phyloP scores from a whole-genome alignment of 2,113 vertebrate species.

The Phalacrocorax carbo region DNA sequence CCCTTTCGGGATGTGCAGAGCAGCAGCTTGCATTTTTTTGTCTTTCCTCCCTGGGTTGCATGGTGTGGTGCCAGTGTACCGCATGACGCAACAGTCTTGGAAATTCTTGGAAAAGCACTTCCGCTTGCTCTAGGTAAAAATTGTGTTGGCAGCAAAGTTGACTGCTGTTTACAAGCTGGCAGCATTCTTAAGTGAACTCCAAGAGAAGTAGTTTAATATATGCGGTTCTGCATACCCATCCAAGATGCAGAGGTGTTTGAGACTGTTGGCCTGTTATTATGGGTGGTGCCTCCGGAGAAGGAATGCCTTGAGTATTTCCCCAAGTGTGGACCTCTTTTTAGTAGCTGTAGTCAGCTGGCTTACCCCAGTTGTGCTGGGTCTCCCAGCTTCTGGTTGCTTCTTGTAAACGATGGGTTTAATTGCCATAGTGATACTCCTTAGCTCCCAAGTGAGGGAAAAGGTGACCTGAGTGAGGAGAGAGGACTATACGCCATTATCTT shows the following conservation, averaged over 20 bases:
- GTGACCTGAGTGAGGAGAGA: background rate
- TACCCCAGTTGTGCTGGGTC: conserved; percentile 8
- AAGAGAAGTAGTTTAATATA: conserved; percentile 15
- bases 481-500: background rate
- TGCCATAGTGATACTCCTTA: background rate
- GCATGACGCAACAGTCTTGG: conserved; percentile 50
- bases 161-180: conserved; percentile 68
- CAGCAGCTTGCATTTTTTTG: background rate
- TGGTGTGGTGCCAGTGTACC: conserved; percentile 23
- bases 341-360: conserved; percentile 1
- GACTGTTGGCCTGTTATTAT: conserved; percentile 21
- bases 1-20: background rate
- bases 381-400: background rate
- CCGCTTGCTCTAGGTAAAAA: conserved; percentile 71
- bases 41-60: background rate
- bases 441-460: background rate
- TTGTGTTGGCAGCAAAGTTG: conserved; percentile 55
- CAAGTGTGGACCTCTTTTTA: conserved; percentile 25
- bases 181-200: conserved; percentile 42
- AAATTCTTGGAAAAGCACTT: conserved; percentile 75
- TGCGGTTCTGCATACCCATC: background rate
- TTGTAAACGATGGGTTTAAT: background rate
- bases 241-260: conserved; percentile 24
- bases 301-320: conserved; percentile 13
- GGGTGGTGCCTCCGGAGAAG: conserved; percentile 3